Evolutionary conservation across 2,113 vertebrate species (phyloP).

Genomic region (Phoxinus phoxinus): DNA sequence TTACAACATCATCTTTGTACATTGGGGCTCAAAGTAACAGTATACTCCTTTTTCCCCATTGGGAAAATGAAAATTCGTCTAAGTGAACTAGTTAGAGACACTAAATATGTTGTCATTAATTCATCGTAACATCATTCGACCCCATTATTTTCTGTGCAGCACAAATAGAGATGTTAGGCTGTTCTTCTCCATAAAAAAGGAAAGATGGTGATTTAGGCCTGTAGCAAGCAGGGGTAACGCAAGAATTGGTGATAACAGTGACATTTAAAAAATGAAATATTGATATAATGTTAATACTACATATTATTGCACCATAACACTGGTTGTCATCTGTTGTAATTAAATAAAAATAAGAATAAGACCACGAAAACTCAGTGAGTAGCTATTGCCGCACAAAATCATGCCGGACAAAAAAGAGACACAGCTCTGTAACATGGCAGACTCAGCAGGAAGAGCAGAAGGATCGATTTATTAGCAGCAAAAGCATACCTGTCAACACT

Average conservation of each 20-base stretch:
- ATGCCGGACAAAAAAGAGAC: background rate
- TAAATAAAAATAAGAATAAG: background rate
- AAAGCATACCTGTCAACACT: too few species aligned
- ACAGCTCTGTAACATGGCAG: background rate
- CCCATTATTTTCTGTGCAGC: background rate
- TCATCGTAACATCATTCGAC: background rate
- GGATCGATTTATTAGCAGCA: too few species aligned
- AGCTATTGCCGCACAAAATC: background rate
- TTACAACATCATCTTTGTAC: background rate
- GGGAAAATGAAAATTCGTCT: background rate
- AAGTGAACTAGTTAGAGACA: background rate
- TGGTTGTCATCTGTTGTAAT: background rate
- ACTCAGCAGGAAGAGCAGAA: too few species aligned
- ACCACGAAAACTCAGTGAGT: background rate
- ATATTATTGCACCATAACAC: too few species aligned
- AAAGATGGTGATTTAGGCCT: background rate
- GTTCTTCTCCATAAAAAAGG: background rate
- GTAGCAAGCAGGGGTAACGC: too few species aligned
- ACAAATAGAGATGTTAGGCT: background rate
- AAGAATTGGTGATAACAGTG: background rate
- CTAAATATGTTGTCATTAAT: background rate
- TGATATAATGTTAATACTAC: background rate
- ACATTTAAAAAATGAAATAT: background rate
- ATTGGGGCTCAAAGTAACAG: background rate
- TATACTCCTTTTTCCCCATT: too few species aligned